Conservation (phyloP, 2,888 invertebrate genomes). For the Campoplex nolae region DNA sequence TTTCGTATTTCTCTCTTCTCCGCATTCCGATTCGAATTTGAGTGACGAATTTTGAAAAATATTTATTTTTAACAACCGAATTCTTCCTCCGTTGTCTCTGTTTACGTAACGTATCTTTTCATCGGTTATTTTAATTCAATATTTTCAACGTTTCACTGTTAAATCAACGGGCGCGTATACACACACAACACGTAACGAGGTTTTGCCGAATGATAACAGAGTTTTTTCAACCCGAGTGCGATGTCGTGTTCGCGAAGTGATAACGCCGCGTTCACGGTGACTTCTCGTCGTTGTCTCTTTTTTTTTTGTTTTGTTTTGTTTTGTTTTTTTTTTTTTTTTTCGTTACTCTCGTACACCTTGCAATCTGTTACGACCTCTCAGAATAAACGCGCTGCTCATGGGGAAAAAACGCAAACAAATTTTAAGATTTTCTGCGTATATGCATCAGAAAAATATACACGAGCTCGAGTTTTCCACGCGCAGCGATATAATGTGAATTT, state of each 20-base stretch:
- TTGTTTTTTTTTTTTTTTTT: too few relatives aligned
- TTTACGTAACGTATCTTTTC: neutral
- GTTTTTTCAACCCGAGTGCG: constrained; percentile 63
- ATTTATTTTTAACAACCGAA: too few relatives aligned
- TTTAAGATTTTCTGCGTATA: neutral
- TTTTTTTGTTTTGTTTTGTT: neutral
- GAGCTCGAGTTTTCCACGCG: neutral
- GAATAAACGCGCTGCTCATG: constrained; percentile 5
- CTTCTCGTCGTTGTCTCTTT: constrained; percentile 25
- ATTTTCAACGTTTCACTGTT: neutral
- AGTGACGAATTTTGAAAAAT: too few relatives aligned
- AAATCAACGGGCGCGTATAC: neutral
- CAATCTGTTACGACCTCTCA: constrained; percentile 3
- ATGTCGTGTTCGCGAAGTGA: constrained; percentile 31
- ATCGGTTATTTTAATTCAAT: neutral
- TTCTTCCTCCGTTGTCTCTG: neutral
- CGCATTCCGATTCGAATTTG: neutral
- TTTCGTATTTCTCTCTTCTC: too few relatives aligned
- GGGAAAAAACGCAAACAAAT: neutral
- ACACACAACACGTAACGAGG: neutral
- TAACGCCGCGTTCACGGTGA: constrained; percentile 21
- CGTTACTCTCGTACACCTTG: constrained; percentile 15
- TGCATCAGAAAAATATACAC: neutral
- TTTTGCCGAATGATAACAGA: constrained; percentile 57
- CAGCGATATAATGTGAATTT: neutral